phyloP scores from a whole-genome alignment of 2,113 vertebrate species.

The Ailuropoda melanoleuca region DNA sequence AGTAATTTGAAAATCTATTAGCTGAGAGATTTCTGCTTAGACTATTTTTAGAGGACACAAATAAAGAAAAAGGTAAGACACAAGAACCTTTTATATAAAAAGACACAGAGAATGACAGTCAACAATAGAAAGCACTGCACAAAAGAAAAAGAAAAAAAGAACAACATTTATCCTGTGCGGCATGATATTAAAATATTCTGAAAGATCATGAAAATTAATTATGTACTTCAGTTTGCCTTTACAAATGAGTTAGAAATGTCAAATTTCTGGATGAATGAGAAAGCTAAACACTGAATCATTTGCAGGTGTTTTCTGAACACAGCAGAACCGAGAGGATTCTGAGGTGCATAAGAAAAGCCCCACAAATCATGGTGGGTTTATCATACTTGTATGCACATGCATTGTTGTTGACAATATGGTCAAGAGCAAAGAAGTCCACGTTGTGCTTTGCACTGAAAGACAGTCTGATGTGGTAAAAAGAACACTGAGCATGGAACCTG shows the following conservation, averaged over 20 bases:
- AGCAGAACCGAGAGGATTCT: background rate
- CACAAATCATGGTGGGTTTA: background rate
- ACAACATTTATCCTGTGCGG: conserved; percentile 65
- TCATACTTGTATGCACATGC: background rate
- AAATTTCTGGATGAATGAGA: conserved; percentile 55
- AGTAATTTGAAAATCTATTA: conserved; percentile 47
- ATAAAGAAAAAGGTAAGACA: conserved; percentile 56
- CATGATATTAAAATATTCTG: conserved; percentile 65
- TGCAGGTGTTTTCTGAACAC: conserved; percentile 1
- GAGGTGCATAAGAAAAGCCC: background rate
- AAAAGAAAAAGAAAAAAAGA: conserved; percentile 50
- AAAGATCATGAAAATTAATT: conserved; percentile 62
- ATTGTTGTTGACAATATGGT: background rate
- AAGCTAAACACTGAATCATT: conserved; percentile 14
- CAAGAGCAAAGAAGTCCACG: background rate
- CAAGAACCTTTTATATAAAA: background rate
- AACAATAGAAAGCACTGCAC: conserved; percentile 1
- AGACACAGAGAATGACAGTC: background rate
- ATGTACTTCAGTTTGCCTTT: conserved; percentile 59
- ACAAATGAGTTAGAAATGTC: conserved; percentile 69
- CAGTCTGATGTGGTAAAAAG: background rate
- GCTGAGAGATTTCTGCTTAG: background rate
- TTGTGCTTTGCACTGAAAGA: background rate
- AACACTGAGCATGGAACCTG: background rate
- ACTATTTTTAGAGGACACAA: conserved; percentile 29